Evolutionary conservation across 2,888 invertebrate genomes (phyloP).

Genomic region (Lumbricus terrestris): DNA sequence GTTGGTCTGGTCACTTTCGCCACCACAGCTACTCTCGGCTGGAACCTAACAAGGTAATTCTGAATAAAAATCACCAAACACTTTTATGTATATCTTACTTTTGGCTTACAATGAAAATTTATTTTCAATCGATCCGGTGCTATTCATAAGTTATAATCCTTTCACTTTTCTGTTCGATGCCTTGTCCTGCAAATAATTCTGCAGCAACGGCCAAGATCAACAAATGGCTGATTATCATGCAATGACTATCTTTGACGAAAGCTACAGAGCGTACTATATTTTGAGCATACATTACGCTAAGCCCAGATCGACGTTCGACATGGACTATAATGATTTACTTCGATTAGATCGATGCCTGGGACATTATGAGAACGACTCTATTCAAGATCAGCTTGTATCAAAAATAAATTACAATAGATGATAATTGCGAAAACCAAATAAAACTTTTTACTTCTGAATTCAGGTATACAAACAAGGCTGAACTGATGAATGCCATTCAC

Average conservation of each 20-base stretch:
- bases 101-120: neutral
- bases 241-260: too few relatives aligned
- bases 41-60: neutral
- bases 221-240: neutral
- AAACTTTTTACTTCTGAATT: neutral
- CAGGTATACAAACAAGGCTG: slow-evolving; percentile 9
- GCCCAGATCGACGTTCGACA: too few relatives aligned
- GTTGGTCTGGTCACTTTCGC: slow-evolving; percentile 25
- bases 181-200: neutral
- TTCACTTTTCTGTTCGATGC: neutral
- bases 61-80: neutral
- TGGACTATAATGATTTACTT: too few relatives aligned
- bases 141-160: too few relatives aligned
- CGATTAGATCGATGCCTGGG: too few relatives aligned
- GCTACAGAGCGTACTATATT: too few relatives aligned
- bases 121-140: too few relatives aligned
- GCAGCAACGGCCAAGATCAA: neutral
- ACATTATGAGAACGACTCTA: too few relatives aligned
- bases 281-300: too few relatives aligned
- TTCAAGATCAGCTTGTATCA: too few relatives aligned
- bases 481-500: neutral
- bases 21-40: neutral
- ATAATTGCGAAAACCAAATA: too few relatives aligned
- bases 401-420: neutral
- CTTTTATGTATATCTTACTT: neutral